Evolutionary conservation across 2,888 invertebrate species (phyloP), one percentile per base, ranked within the genome.

Genomic region (Ormyrus nitidulus): DNA sequence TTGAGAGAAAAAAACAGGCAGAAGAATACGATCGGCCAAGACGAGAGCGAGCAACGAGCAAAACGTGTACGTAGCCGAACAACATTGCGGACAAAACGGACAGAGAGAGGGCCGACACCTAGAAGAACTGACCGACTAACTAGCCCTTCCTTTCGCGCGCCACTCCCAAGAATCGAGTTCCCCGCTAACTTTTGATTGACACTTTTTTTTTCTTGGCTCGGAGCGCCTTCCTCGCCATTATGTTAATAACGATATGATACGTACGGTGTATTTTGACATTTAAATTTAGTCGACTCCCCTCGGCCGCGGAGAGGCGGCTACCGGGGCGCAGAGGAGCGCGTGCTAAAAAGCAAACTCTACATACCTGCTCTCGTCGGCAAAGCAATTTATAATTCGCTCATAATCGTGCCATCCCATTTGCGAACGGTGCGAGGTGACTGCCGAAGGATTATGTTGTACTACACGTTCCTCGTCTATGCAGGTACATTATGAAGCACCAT

Each of bases 171-270:
- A 86, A 88, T 86, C 87, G 83, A 84, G 86, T 89, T 81, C 66
- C 48, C 44, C 53, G 51, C 10, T 34, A 34, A 34, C 34, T 87
- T 87, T 88, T 88, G 89, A 89, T 89, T 89, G 90, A 88, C 89
- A 87, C 86, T 86, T 87, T 85, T 83, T 10, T 82, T 72, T 19
- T 19, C 13, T 84, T 80, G 82, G 68, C 81, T 79, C 64, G 77
- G 81, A 74, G 84, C 84, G 79, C 84, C 85, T 85, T 86, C 34
- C 34, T 86, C 85, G 85, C 84, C 84, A 86, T 87, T 90, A 90
- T 90, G 90, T 84, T 90, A 90, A 90, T 90, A 85, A 84, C 86
- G 85, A 87, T 86, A 88, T 88, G 88, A 90, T 89, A 90, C 84
- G 75, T 76, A 34, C 2, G 81, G 85, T 87, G 84, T 90, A 89